Percentiles rank a stretch among this genome's conserved stretches.
phyloP scores from a whole-genome alignment of 2,797 vertebrate genomes.

The Scleropages formosus region DNA sequence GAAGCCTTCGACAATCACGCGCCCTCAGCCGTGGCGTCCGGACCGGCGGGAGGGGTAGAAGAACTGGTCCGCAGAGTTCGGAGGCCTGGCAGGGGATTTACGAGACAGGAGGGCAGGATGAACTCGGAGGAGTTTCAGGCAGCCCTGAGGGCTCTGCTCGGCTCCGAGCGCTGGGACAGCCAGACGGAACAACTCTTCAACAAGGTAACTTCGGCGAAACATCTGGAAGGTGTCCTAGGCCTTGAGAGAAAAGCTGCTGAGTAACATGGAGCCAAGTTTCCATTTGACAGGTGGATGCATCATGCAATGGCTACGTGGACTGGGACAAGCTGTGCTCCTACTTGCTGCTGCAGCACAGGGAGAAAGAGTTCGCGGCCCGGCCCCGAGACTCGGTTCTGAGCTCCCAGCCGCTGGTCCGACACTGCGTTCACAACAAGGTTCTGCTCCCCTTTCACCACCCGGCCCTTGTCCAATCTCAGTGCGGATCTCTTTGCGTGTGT shows the following conservation, averaged over 20 bases:
- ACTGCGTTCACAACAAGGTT: conserved; percentile 59
- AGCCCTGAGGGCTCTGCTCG: conserved; percentile 46
- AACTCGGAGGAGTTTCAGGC: conserved; percentile 56
- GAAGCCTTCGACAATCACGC: conserved; percentile 44
- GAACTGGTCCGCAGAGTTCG: not conserved
- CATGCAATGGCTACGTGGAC: conserved; percentile 44
- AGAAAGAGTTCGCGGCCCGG: conserved; percentile 43
- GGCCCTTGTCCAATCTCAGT: not conserved
- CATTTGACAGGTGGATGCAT: conserved; percentile 53
- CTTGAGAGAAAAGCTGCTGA: not conserved
- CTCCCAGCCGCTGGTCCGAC: conserved; percentile 45
- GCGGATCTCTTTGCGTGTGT: not conserved
- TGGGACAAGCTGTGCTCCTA: conserved; percentile 60
- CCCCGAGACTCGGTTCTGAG: conserved; percentile 47
- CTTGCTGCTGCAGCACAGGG: conserved; percentile 58
- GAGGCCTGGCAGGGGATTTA: conserved; percentile 6
- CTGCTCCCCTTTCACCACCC: not conserved
- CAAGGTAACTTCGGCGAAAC: conserved; percentile 51
- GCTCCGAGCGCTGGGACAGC: conserved; percentile 38
- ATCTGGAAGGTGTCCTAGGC: not conserved
- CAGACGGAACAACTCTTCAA: conserved; percentile 56
- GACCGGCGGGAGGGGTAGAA: not conserved
- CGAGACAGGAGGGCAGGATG: conserved; percentile 34
- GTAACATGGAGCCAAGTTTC: not conserved
- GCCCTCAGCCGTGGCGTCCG: conserved; percentile 3